These are phyloP conservation scores for Regulus satrapa DNA, from an alignment of 2,113 vertebrate genomes.

Conservation along the genomic window DNA sequence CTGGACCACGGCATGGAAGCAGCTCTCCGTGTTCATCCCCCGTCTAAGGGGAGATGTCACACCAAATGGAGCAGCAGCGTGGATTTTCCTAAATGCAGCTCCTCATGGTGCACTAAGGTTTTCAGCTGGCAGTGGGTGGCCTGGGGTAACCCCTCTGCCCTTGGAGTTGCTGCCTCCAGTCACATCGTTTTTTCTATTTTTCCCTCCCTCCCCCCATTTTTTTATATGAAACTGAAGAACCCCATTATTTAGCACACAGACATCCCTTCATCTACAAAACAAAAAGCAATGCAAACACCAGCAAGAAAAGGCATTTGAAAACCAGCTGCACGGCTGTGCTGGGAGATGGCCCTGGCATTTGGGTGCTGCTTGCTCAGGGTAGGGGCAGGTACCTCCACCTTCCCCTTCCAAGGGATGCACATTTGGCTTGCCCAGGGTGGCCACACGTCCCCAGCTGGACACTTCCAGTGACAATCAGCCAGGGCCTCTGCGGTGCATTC, in stretches of 20 bases:
- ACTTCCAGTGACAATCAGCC: not conserved
- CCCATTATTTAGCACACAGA: not conserved
- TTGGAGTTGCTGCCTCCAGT: not conserved
- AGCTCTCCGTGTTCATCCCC: not conserved
- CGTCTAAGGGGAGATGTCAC: not conserved
- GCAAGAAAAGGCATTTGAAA: not conserved
- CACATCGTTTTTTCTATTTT: not conserved
- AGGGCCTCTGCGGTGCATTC: not conserved
- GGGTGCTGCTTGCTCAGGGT: not conserved
- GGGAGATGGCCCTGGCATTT: not conserved
- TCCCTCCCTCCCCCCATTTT: not conserved
- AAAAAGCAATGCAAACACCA: not conserved
- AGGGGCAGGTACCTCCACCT: not conserved
- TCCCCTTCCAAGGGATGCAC: not conserved
- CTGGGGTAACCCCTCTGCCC: not conserved
- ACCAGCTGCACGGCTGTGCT: not conserved
- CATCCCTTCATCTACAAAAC: conserved; percentile 3
- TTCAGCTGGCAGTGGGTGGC: not conserved
- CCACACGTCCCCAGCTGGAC: not conserved
- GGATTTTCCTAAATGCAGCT: not conserved
- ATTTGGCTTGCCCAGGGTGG: not conserved
- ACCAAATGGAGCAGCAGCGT: not conserved
- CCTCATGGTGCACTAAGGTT: not conserved
- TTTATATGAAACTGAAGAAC: not conserved
- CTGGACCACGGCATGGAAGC: not conserved